These are phyloP conservation scores for Chrosomus eos DNA, from an alignment of 2,797 vertebrate genomes.

Conservation along the genomic window DNA sequence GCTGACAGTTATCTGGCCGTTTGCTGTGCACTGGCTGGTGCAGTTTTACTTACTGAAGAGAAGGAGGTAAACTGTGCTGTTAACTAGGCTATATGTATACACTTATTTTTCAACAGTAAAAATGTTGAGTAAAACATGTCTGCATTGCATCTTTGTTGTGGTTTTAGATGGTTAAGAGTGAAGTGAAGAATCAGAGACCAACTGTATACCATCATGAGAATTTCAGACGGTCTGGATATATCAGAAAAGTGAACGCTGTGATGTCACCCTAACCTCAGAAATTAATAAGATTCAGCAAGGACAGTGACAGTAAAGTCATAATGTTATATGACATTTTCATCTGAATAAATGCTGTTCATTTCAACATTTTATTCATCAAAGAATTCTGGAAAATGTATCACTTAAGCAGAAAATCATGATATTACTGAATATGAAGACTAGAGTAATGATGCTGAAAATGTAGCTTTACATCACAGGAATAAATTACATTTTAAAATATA, in stretches of 20 bases:
- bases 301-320: not conserved
- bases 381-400: not conserved
- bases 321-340: not conserved
- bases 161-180: constrained; percentile 4
- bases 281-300: not conserved
- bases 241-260: not conserved
- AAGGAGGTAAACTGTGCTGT: constrained; percentile 80
- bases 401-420: not conserved
- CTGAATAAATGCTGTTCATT: not conserved
- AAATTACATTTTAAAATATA: not conserved
- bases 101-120: not conserved
- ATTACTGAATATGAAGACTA: not conserved
- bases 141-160: constrained; percentile 22
- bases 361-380: not conserved
- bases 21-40: constrained; percentile 88
- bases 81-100: not conserved
- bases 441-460: not conserved
- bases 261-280: not conserved
- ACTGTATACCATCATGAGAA: not conserved
- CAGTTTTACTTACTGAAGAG: constrained; percentile 86
- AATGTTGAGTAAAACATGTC: not conserved
- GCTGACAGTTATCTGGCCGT: constrained; percentile 88
- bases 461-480: not conserved
- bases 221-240: not conserved
- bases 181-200: constrained; percentile 7